A percentile compares a stretch with the other conserved stretches of the same genome.
Evolutionary conservation across 1,140 invertebrate species (phyloP).

Genomic region (Camponotus vicinus): DNA sequence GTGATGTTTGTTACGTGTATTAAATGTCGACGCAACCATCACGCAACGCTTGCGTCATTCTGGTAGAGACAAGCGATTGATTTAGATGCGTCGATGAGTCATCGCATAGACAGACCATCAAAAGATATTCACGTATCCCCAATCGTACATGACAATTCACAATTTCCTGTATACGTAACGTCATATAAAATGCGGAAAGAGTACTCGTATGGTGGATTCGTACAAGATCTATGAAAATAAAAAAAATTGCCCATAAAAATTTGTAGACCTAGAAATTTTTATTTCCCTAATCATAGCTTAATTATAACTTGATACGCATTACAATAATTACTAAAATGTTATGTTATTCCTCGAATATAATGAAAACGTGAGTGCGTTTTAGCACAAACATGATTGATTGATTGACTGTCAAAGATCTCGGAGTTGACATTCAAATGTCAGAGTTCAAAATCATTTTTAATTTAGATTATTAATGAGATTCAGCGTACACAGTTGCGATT

Average conservation of each 20-base stretch:
- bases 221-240: not conserved
- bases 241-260: not conserved
- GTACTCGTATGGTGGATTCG: not conserved
- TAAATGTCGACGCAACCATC: slow-evolving; percentile 60
- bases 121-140: slow-evolving; percentile 51
- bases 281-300: not conserved
- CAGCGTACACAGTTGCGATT: not conserved
- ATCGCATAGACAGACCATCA: slow-evolving; percentile 44
- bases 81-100: slow-evolving; percentile 59
- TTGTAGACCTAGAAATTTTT: not conserved
- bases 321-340: not conserved
- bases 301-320: not conserved
- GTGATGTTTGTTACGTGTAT: slow-evolving; percentile 55
- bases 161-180: not conserved
- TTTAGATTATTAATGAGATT: slow-evolving; percentile 1
- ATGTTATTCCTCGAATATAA: not conserved
- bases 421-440: slow-evolving; percentile 22
- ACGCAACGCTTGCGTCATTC: slow-evolving; percentile 57
- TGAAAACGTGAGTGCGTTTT: slow-evolving; percentile 14
- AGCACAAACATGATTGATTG: not conserved
- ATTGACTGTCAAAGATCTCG: slow-evolving; percentile 17
- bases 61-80: slow-evolving; percentile 58
- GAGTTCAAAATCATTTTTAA: slow-evolving; percentile 2
- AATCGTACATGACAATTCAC: slow-evolving; percentile 22
- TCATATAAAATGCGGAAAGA: not conserved